Evolutionary conservation across 1,140 invertebrate species (phyloP).

Genomic region (Calliopsis andreniformis): DNA sequence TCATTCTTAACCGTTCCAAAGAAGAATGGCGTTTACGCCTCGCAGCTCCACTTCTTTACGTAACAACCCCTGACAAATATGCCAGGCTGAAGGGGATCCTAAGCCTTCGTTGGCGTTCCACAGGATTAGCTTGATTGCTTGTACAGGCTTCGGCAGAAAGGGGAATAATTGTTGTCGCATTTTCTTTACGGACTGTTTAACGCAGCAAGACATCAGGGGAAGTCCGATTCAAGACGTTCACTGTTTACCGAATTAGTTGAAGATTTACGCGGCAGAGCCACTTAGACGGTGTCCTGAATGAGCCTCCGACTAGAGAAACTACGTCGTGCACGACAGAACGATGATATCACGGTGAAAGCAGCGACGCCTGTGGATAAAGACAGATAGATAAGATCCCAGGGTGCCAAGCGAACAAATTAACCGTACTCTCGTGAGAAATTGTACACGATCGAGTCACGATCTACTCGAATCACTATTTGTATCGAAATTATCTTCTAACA

Average conservation of each 20-base stretch:
- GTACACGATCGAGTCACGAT: too few relatives aligned
- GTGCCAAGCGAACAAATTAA: conserved; percentile 5
- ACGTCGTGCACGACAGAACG: not conserved
- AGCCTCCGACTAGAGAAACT: not conserved
- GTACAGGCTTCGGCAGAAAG: conserved; percentile 43
- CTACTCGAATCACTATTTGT: too few relatives aligned
- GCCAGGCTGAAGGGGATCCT: not conserved
- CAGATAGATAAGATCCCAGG: not conserved
- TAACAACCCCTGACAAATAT: conserved; percentile 38
- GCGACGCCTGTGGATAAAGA: not conserved
- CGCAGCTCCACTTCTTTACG: not conserved
- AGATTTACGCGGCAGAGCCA: conserved; percentile 12
- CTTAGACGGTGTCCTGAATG: too few relatives aligned
- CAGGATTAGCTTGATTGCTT: conserved; percentile 58
- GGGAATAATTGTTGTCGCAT: conserved; percentile 54
- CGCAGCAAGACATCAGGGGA: conserved; percentile 17
- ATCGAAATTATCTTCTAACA: too few relatives aligned
- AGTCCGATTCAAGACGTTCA: conserved; percentile 51
- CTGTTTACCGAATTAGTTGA: conserved; percentile 55
- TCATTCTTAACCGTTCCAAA: not conserved
- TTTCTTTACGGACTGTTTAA: conserved; percentile 67
- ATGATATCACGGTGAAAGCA: conserved; percentile 3
- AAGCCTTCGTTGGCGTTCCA: conserved; percentile 41
- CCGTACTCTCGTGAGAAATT: not conserved
- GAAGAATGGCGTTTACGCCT: not conserved